Percentiles rank a stretch among this genome's conserved stretches.
These are phyloP conservation scores for Bellardia bayeri DNA, from an alignment of 2,888 invertebrate genomes.

Conservation along the genomic window DNA sequence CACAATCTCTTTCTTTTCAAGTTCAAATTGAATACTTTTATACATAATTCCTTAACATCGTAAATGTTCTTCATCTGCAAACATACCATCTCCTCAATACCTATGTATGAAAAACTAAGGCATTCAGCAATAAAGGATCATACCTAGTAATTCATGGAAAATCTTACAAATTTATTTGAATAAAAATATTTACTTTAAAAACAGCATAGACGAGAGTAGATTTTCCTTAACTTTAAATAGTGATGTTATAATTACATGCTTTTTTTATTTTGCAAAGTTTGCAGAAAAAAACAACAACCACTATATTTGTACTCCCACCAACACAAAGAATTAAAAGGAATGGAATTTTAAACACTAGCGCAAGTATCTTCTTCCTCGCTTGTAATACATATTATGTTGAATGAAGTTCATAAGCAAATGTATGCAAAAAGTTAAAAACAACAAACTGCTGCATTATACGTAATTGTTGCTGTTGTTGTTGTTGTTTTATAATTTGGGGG, in stretches of 20 bases:
- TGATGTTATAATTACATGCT: conserved; percentile 40
- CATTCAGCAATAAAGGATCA: background rate
- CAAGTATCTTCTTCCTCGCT: background rate
- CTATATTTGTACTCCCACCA: conserved; percentile 4
- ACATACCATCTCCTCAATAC: background rate
- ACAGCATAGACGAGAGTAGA: conserved; percentile 27
- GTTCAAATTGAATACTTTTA: background rate
- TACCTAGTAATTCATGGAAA: conserved; percentile 34
- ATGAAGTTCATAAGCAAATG: conserved; percentile 11
- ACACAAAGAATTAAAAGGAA: background rate
- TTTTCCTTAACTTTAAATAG: conserved; percentile 42
- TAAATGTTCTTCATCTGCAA: background rate
- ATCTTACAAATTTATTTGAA: conserved; percentile 51
- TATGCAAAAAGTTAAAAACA: background rate
- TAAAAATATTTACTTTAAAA: conserved; percentile 50
- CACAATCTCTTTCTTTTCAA: background rate
- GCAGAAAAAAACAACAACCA: conserved; percentile 15
- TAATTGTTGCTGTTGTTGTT: conserved; percentile 17
- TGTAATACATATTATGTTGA: background rate
- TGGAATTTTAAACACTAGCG: background rate
- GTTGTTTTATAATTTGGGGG: conserved; percentile 30
- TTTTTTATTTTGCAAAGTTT: conserved; percentile 41
- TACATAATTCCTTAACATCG: background rate
- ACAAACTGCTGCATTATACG: conserved; percentile 2
- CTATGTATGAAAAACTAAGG: no score